phyloP scores from a whole-genome alignment of 1,140 invertebrate genomes.

The Solenopsis invicta region DNA sequence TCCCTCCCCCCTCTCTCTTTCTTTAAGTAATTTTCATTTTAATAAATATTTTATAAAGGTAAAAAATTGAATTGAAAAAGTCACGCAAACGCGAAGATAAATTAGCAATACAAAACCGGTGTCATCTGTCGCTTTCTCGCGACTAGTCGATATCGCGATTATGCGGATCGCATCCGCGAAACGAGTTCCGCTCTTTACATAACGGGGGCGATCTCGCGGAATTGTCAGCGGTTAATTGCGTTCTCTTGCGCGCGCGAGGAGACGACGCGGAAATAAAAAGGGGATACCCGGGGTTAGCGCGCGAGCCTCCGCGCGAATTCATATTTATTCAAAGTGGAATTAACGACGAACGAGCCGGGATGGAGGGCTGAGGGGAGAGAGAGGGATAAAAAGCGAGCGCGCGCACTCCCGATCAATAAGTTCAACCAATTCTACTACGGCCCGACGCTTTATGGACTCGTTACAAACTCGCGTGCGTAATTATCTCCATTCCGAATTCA shows the following conservation, averaged over 20 bases:
- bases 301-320: slow-evolving; percentile 44
- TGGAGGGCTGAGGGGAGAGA: background rate
- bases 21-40: slow-evolving; percentile 6
- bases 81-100: background rate
- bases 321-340: slow-evolving; percentile 70
- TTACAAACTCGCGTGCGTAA: slow-evolving; percentile 75
- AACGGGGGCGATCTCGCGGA: slow-evolving; percentile 49
- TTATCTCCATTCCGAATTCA: slow-evolving; percentile 75
- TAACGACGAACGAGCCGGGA: slow-evolving; percentile 61
- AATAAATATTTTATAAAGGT: background rate
- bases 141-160: slow-evolving; percentile 35
- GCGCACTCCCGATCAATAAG: slow-evolving; percentile 75
- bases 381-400: slow-evolving; percentile 70
- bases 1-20: background rate
- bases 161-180: slow-evolving; percentile 36
- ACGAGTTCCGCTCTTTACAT: slow-evolving; percentile 28
- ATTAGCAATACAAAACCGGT: slow-evolving; percentile 50
- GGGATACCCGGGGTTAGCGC: slow-evolving; percentile 41
- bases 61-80: slow-evolving; percentile 25
- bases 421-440: slow-evolving; percentile 73
- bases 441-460: slow-evolving; percentile 79
- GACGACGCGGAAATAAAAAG: slow-evolving; percentile 46
- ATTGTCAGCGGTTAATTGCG: slow-evolving; percentile 58
- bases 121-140: slow-evolving; percentile 44
- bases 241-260: slow-evolving; percentile 30